Evolutionary conservation across 2,113 vertebrate species (phyloP).

Genomic region (Labeo rohita): DNA sequence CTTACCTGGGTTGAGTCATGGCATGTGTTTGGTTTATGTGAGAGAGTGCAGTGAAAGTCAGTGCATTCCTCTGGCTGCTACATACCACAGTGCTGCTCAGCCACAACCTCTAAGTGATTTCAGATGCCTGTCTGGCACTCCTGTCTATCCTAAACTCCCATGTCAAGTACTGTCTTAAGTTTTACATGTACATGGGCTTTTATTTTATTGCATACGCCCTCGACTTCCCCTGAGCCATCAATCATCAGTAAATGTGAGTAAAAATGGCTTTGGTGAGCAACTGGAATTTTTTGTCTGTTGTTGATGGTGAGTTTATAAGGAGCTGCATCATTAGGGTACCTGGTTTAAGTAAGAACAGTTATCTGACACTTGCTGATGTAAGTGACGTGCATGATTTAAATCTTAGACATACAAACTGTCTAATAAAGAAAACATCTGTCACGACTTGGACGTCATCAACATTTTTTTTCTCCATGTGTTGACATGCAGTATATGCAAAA

Average conservation of each 20-base stretch:
- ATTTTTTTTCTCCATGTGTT: not conserved
- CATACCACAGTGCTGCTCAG: conserved; percentile 46
- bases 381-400: not conserved
- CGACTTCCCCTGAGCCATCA: not conserved
- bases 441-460: not conserved
- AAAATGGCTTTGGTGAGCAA: not conserved
- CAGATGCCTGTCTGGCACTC: conserved; percentile 46
- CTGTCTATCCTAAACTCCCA: not conserved
- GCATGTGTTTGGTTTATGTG: conserved; percentile 35
- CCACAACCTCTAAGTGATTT: conserved; percentile 34
- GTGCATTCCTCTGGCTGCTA: conserved; percentile 18
- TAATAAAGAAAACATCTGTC: not conserved
- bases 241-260: conserved; percentile 6
- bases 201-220: not conserved
- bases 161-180: not conserved
- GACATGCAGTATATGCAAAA: not conserved
- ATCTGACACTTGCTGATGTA: not conserved
- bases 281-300: not conserved
- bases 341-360: not conserved
- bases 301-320: not conserved
- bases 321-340: not conserved
- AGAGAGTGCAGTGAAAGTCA: conserved; percentile 31
- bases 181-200: not conserved
- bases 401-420: conserved; percentile 3
- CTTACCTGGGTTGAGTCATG: conserved; percentile 29